A percentile compares a stretch with the other conserved stretches of the same genome.
Conservation (phyloP, 1,140 invertebrate species). For the Arion vulgaris region DNA sequence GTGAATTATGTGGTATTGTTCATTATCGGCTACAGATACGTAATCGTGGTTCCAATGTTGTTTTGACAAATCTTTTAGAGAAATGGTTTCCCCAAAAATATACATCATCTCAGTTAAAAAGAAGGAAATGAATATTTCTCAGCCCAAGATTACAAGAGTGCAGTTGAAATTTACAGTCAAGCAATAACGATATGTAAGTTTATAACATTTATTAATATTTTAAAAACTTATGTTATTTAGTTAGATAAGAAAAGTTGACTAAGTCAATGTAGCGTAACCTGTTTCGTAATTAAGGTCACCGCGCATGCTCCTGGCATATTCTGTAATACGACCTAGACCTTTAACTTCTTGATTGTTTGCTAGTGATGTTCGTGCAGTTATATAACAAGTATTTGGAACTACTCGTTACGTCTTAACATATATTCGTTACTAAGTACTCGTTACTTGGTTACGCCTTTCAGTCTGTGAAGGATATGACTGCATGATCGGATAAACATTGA, state of each 20-base stretch:
- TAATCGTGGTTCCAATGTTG: slow-evolving; percentile 78
- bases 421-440: too few species aligned
- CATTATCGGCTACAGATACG: slow-evolving; percentile 56
- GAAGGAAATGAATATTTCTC: slow-evolving; percentile 79
- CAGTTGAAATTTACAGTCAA: slow-evolving; percentile 79
- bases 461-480: too few species aligned
- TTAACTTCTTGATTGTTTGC: background rate
- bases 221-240: too few species aligned
- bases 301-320: background rate
- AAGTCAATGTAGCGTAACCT: background rate
- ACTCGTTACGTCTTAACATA: too few species aligned
- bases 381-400: too few species aligned
- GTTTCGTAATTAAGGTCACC: slow-evolving; percentile 16
- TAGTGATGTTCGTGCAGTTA: too few species aligned
- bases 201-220: slow-evolving; percentile 4
- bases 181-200: slow-evolving; percentile 78
- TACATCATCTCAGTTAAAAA: slow-evolving; percentile 77
- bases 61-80: slow-evolving; percentile 79
- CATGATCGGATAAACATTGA: too few species aligned
- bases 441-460: too few species aligned
- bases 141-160: slow-evolving; percentile 76
- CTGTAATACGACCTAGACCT: slow-evolving; percentile 3
- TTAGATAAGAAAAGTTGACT: too few species aligned
- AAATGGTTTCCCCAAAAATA: slow-evolving; percentile 81
- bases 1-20: slow-evolving; percentile 64